These are phyloP conservation scores for Coturnix japonica DNA, from an alignment of 2,113 vertebrate species.

Conservation along the genomic window DNA sequence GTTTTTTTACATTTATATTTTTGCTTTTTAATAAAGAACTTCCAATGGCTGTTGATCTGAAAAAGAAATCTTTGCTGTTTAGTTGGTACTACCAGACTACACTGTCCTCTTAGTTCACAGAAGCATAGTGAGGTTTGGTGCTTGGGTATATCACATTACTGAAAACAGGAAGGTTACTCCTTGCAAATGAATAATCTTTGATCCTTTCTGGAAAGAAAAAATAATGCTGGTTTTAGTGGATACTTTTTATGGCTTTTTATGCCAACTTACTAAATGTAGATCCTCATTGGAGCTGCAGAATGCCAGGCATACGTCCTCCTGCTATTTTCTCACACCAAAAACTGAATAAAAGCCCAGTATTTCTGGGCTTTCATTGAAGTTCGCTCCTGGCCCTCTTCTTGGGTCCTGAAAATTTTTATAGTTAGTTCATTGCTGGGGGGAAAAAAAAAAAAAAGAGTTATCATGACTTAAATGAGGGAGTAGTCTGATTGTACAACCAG, in stretches of 20 bases:
- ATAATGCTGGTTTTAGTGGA: fast-evolving
- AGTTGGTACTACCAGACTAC: not conserved
- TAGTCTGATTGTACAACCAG: not conserved
- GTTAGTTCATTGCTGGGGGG: not conserved
- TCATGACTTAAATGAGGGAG: not conserved
- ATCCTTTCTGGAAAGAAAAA: not conserved
- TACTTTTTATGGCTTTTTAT: not conserved
- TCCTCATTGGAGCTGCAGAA: not conserved
- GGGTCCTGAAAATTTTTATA: not conserved
- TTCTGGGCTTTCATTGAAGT: not conserved
- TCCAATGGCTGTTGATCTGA: not conserved
- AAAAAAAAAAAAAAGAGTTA: not conserved
- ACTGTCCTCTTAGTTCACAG: not conserved
- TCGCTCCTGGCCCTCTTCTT: not conserved
- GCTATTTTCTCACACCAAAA: not conserved
- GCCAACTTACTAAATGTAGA: not conserved
- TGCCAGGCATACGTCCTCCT: fast-evolving
- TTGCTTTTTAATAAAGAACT: not conserved
- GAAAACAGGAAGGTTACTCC: not conserved
- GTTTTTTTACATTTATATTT: not conserved
- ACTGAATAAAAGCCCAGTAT: not conserved
- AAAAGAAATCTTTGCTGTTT: not conserved
- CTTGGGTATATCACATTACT: not conserved
- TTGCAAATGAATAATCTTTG: not conserved
- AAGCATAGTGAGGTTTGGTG: not conserved